phyloP scores from a whole-genome alignment of 1,140 invertebrate species.

The Tetramorium simillimum region DNA sequence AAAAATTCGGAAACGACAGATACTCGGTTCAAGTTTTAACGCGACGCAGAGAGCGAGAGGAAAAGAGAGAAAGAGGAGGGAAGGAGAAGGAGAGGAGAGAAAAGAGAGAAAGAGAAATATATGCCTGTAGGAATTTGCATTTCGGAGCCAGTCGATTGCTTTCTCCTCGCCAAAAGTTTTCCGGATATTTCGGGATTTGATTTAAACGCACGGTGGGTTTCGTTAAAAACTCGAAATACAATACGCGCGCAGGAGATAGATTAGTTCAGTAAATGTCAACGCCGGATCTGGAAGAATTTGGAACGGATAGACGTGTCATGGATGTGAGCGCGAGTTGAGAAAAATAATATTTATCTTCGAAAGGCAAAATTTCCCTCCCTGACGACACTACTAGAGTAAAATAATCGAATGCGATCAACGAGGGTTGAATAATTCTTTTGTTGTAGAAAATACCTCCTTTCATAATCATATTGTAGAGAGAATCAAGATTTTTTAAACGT shows the following conservation, averaged over 20 bases:
- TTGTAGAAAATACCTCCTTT: not conserved
- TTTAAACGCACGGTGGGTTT: constrained; percentile 42
- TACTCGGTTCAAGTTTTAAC: constrained; percentile 30
- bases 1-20: constrained; percentile 31
- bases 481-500: not conserved
- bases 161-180: constrained; percentile 47
- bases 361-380: constrained; percentile 17
- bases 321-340: not conserved
- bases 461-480: not conserved
- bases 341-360: constrained; percentile 46
- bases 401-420: not conserved
- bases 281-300: constrained; percentile 44
- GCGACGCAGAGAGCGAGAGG: not conserved
- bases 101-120: not conserved
- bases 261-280: constrained; percentile 50
- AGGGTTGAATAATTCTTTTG: not conserved
- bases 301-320: constrained; percentile 34
- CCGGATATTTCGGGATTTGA: constrained; percentile 51
- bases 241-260: constrained; percentile 38
- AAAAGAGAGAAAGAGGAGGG: not conserved
- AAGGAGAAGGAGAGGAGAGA: too few relatives aligned
- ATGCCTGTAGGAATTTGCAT: constrained; percentile 47
- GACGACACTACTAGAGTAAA: not conserved
- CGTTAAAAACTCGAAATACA: constrained; percentile 51
- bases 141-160: constrained; percentile 33